Conservation (phyloP, 2,888 invertebrate species). For the Erebia aethiops region DNA sequence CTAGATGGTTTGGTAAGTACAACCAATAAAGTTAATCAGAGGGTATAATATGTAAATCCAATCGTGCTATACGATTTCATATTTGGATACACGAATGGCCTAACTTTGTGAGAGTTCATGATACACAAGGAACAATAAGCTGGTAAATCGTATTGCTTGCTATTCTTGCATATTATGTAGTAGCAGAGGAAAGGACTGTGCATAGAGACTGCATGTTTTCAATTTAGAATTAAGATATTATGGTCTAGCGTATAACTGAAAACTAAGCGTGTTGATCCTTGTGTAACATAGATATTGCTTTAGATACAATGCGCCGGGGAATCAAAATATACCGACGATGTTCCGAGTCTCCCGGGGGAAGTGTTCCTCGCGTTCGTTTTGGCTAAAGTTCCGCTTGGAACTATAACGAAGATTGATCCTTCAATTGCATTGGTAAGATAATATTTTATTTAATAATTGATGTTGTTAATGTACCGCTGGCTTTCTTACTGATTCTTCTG, state of each 20-base stretch:
- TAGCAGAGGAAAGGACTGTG: no score
- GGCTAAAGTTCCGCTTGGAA: slow-evolving; percentile 79
- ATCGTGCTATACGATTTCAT: no score
- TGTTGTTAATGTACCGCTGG: no score
- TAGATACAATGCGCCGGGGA: slow-evolving; percentile 85
- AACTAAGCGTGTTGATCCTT: neutral
- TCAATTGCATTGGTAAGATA: slow-evolving; percentile 82
- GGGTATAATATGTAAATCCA: no score
- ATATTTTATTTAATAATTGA: neutral
- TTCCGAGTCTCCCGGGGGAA: slow-evolving; percentile 83
- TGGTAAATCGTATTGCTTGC: no score
- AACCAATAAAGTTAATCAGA: neutral
- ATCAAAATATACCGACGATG: slow-evolving; percentile 85
- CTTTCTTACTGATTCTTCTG: no score
- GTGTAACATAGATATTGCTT: slow-evolving; percentile 1
- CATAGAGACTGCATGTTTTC: no score
- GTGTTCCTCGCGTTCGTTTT: slow-evolving; percentile 86
- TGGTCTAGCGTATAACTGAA: neutral
- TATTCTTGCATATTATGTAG: no score
- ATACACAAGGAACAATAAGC: no score
- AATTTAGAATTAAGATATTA: no score
- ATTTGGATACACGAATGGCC: no score
- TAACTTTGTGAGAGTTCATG: no score
- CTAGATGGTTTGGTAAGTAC: slow-evolving; percentile 73
- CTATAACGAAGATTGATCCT: slow-evolving; percentile 83